Conservation (phyloP, 2,888 invertebrate species). For the Clivina fossor region DNA sequence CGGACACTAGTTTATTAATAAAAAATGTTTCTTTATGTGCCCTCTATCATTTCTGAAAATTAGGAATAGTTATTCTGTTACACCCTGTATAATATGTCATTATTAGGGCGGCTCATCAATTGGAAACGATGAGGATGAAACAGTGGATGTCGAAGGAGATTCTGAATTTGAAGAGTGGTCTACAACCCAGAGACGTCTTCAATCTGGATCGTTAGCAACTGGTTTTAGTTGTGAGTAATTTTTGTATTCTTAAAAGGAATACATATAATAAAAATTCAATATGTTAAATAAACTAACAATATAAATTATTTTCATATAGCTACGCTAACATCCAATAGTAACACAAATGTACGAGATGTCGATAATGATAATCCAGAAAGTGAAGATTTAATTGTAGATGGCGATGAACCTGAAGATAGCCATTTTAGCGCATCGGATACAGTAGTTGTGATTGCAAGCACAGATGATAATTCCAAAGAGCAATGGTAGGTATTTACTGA, state of each 20-base stretch:
- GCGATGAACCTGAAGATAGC: constrained; percentile 52
- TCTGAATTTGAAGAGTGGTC: constrained; percentile 62
- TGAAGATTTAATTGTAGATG: constrained; percentile 53
- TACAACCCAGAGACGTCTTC: constrained; percentile 48
- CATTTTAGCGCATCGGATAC: constrained; percentile 51
- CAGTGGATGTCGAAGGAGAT: constrained; percentile 67
- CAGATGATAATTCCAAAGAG: constrained; percentile 23
- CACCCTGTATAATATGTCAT: too few relatives aligned
- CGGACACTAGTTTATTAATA: too few relatives aligned
- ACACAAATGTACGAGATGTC: constrained; percentile 45
- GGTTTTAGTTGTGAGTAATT: constrained; percentile 20
- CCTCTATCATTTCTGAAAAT: too few relatives aligned
- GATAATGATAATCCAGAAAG: constrained; percentile 46
- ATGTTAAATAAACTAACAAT: too few relatives aligned
- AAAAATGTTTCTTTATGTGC: too few relatives aligned
- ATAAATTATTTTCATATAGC: too few relatives aligned
- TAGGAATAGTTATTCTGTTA: too few relatives aligned
- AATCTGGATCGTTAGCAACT: constrained; percentile 3
- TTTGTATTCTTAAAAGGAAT: too few relatives aligned
- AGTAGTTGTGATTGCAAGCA: constrained; percentile 14
- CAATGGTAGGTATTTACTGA: constrained; percentile 16
- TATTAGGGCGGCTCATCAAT: constrained; percentile 26
- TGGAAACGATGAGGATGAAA: constrained; percentile 64
- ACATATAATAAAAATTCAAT: not conserved
- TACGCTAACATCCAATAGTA: constrained; percentile 47